Conservation (phyloP, 1,140 invertebrate species). For the Drosophila takahashii region DNA sequence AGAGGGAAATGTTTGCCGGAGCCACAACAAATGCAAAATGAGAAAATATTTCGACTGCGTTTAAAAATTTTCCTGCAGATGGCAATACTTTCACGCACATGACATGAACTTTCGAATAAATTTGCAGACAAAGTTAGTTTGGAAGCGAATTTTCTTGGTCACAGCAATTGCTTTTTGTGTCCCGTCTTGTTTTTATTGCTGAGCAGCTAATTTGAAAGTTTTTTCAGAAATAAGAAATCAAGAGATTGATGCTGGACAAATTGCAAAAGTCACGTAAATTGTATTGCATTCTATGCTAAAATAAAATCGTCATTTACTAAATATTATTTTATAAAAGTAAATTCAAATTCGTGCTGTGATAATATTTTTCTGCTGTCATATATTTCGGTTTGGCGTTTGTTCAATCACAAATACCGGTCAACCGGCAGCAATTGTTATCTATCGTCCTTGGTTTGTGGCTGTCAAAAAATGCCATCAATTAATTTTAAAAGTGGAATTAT, state of each 20-base stretch:
- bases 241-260: conserved; percentile 42
- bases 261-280: conserved; percentile 6
- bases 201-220: conserved; percentile 71
- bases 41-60: conserved; percentile 53
- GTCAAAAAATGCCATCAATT: conserved; percentile 70
- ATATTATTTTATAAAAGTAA: not conserved
- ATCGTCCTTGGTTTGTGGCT: conserved; percentile 27
- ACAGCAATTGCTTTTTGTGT: conserved; percentile 58
- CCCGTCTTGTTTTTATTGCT: conserved; percentile 45
- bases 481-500: conserved; percentile 56
- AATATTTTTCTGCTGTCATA: not conserved
- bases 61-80: conserved; percentile 30
- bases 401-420: not conserved
- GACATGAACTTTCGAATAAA: conserved; percentile 27
- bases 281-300: not conserved
- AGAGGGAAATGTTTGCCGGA: conserved; percentile 37
- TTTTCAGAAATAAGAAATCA: conserved; percentile 53
- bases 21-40: conserved; percentile 41
- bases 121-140: conserved; percentile 52
- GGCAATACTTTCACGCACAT: conserved; percentile 41
- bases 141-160: conserved; percentile 48
- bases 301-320: not conserved
- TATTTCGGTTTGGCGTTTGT: conserved; percentile 4
- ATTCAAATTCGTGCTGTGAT: not conserved
- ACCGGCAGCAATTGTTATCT: conserved; percentile 21